phyloP scores from a whole-genome alignment of 2,797 vertebrate species.

The Malurus leucopterus region DNA sequence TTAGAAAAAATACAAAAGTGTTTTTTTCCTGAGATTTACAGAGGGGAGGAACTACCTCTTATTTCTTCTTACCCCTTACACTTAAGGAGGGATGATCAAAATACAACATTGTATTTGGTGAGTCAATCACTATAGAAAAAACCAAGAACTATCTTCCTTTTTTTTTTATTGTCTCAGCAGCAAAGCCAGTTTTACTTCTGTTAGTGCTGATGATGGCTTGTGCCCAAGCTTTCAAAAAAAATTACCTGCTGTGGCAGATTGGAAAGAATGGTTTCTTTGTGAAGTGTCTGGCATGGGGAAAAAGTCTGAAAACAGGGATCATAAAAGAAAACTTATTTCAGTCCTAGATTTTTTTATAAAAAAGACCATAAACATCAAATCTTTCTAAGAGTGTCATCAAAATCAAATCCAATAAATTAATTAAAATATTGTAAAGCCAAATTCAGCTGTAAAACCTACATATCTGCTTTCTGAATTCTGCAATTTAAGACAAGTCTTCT shows the following conservation, averaged over 20 bases:
- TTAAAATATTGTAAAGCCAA: neutral
- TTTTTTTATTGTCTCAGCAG: neutral
- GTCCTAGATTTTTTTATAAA: neutral
- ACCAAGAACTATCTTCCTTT: neutral
- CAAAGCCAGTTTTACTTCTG: neutral
- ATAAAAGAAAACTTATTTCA: neutral
- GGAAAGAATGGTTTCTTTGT: constrained; percentile 13
- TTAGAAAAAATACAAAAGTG: neutral
- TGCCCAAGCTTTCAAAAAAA: neutral
- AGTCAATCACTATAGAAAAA: neutral
- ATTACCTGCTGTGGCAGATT: neutral
- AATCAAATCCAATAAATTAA: neutral
- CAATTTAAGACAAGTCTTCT: neutral
- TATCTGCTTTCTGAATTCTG: neutral
- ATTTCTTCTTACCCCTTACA: neutral
- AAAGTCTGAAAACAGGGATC: neutral
- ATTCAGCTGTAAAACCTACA: neutral
- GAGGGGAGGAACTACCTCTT: neutral
- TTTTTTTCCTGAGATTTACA: accelerated
- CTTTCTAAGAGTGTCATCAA: neutral
- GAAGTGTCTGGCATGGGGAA: neutral
- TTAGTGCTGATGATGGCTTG: neutral
- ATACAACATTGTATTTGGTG: accelerated
- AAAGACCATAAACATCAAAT: neutral
- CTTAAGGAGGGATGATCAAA: neutral